Conservation (phyloP, 2,888 invertebrate species). For the Mycogona germanica region DNA sequence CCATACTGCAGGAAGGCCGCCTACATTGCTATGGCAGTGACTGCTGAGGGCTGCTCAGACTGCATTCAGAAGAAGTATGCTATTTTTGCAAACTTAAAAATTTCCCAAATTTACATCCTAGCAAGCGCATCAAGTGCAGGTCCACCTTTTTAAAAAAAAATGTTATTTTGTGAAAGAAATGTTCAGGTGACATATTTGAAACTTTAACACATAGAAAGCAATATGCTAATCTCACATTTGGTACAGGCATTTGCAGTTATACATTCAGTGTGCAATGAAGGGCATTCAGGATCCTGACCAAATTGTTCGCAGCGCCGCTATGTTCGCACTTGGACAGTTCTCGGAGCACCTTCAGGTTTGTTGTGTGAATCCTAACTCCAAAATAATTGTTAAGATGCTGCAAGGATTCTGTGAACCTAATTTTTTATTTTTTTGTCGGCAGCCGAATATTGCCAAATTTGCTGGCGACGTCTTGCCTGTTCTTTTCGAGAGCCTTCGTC, state of each 20-base stretch:
- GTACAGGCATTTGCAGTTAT: conserved; percentile 45
- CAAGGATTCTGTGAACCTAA: neutral
- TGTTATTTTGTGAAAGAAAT: neutral
- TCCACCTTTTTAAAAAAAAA: neutral
- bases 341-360: conserved; percentile 57
- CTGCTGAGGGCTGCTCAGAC: conserved; percentile 66
- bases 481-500: conserved; percentile 40
- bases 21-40: conserved; percentile 56
- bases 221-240: neutral
- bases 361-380: too few species aligned
- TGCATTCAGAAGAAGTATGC: conserved; percentile 51
- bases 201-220: too few species aligned
- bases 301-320: conserved; percentile 57
- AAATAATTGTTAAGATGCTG: conserved; percentile 1
- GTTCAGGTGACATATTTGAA: neutral
- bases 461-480: conserved; percentile 56
- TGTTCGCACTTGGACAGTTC: conserved; percentile 68
- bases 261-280: conserved; percentile 53
- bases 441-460: conserved; percentile 62
- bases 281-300: conserved; percentile 52
- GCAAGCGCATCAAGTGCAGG: neutral
- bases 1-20: conserved; percentile 54
- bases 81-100: too few species aligned
- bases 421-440: conserved; percentile 18
- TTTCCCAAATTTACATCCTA: too few species aligned